Conservation (phyloP, 2,797 vertebrate genomes). For the Tauraco hartlaubi region DNA sequence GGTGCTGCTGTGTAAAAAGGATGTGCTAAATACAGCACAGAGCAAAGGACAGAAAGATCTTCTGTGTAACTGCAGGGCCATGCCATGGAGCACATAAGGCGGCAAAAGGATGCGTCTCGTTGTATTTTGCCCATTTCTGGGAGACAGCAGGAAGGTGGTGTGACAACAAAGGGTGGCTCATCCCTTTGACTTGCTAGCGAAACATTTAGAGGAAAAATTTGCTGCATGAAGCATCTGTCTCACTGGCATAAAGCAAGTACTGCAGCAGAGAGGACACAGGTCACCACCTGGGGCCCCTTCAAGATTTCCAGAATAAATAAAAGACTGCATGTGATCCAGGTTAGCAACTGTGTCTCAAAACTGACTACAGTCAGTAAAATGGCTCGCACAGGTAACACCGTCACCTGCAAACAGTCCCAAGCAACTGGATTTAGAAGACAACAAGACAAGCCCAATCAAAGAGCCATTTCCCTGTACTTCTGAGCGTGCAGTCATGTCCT, state of each 20-base stretch:
- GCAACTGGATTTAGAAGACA: neutral
- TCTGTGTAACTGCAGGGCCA: neutral
- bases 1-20: neutral
- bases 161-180: neutral
- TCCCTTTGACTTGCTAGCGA: neutral
- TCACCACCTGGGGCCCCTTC: neutral
- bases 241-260: neutral
- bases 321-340: neutral
- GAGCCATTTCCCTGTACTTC: neutral
- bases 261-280: neutral
- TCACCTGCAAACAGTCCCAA: neutral
- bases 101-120: neutral
- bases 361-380: neutral
- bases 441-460: neutral
- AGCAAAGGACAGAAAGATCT: neutral
- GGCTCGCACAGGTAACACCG: neutral
- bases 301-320: neutral
- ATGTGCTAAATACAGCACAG: constrained; percentile 12
- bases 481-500: neutral
- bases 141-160: neutral
- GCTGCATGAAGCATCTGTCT: neutral
- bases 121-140: neutral
- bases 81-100: neutral
- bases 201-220: neutral
- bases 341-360: neutral